Base-by-base conservation (phyloP, 2,113 vertebrate genomes). In the Notothenia coriiceps region DNA sequence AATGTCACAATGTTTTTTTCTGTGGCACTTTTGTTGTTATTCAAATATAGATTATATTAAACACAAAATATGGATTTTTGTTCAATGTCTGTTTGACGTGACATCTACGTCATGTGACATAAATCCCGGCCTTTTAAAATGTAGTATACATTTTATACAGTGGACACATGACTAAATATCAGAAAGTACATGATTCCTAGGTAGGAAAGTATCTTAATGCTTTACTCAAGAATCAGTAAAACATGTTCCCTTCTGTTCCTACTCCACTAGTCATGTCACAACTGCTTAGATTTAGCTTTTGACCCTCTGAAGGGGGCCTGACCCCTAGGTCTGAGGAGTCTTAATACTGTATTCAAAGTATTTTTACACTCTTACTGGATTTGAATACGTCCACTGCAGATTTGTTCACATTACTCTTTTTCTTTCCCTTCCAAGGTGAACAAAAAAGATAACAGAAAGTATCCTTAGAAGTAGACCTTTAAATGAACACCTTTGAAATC, bases 1-100 rank as follows among this genome's bases (percentile, higher is more conserved):
- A 71, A 89, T 76, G 80, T 84, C 82, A 85, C 85, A 72, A 1
- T 29, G 73, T 72, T 84, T 78, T 85, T 84, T 85, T 84, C 40
- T 0, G 33, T 1, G 33, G 55, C 7, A 40, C 68, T 75, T 69
- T 64, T 80, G 73, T 88, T 29, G 29, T 29, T 29, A 29, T 29
- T 29, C 29, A 29, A 29, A 40, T 40, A 40, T 40, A 40, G 35
- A 40, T 40, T 6, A 40, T 40, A 1, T 40, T 40, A 40, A 40
- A 7, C 35, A 8, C 35, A 40, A 40, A 6, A 40, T 40, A 40
- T 40, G 7, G 1, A 40, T 40, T 20, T 51, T n/a, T n/a, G 44
- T 49, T 54, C 62, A 25, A 20, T 20, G 35, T 25, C 47, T 56
- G 68, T 59, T 15, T 60, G 12, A 43, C 1, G 0, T 43, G 3